A percentile compares a stretch with the other conserved stretches of the same genome.
phyloP scores from a whole-genome alignment of 2,113 vertebrate species.

The Henicopernis longicauda region DNA sequence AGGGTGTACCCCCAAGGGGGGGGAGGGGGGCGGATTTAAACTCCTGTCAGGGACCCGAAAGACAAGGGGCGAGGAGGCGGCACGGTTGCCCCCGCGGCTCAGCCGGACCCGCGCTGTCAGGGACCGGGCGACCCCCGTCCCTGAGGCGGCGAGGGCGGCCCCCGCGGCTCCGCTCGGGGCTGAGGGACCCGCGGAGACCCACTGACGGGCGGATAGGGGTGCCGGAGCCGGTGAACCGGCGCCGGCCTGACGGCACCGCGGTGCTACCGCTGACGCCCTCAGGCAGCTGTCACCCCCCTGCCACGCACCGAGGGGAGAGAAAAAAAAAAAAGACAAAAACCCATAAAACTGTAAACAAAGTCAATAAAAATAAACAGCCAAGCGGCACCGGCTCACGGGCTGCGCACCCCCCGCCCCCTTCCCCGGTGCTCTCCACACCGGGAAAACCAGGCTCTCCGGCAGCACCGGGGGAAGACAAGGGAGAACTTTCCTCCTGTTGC shows the following conservation, averaged over 20 bases:
- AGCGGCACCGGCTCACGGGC: neutral
- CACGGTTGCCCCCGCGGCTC: neutral
- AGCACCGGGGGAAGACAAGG: neutral
- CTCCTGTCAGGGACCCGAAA: neutral
- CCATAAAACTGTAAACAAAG: neutral
- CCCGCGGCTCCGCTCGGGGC: neutral
- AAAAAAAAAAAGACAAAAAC: neutral
- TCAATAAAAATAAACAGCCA: neutral
- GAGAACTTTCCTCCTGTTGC: neutral
- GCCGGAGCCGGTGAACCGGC: neutral
- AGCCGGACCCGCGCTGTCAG: neutral
- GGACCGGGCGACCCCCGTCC: neutral
- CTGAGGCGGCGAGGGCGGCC: neutral
- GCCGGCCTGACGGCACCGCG: neutral
- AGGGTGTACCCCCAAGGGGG: accelerated
- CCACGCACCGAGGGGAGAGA: neutral
- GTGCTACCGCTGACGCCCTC: neutral
- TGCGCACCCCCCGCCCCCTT: neutral
- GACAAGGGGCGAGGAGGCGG: neutral
- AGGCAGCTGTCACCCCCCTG: neutral
- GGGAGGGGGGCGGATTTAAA: too few relatives aligned
- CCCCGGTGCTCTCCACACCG: neutral
- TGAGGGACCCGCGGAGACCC: neutral
- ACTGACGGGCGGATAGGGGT: neutral
- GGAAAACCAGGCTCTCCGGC: neutral